Evolutionary conservation across 2,113 vertebrate species (phyloP), one percentile per base, ranked within the genome.

Genomic region (Petroica traversi): DNA sequence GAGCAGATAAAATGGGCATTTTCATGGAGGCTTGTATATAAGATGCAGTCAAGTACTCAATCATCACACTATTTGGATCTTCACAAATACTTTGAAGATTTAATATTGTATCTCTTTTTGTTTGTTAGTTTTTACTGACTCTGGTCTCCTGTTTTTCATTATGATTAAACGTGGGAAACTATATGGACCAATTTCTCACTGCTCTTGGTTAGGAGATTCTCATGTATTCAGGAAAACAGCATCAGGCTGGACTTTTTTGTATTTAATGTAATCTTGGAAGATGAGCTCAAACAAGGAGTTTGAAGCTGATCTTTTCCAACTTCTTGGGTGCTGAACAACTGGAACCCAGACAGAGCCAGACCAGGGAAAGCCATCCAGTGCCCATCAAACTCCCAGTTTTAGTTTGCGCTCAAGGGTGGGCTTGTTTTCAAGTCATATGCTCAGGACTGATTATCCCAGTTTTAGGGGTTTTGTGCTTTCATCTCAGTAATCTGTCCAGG

Each of bases 1-100:
- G 51, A 59, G 87, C 57, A 88, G 52, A 91, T 90, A 49, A 67
- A 89, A 89, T 20, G 43, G 51, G 14, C 29, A 48, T 83, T 92
- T 95, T 61, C 38, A 14, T 38, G 38, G 38, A 89, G 49, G 17
- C 16, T 79, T 78, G 16, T 69, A 46, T 5, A 24, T 52, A 75
- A 45, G 40, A 38, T 28, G 34, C 45, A 85, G 49, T 45, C 40
- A 93, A 72, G 20, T 49, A 67, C 40, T 89, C 9, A 7, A 7
- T 84, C 36, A 49, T 75, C 29, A 25, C 9, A 12, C 9, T 52
- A 19, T 58, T 69, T 67, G 18, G 26, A 85, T 9, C 29, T 75
- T 92, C 49, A 79, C 43, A 75, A 49, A 28, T 82, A 48, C 12
- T 87, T 78, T 29, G 13, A 40, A 73, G 25, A 49, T 23, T 67